These are phyloP conservation scores for Peromyscus maniculatus DNA, from an alignment of 2,113 vertebrate species.

Conservation along the genomic window DNA sequence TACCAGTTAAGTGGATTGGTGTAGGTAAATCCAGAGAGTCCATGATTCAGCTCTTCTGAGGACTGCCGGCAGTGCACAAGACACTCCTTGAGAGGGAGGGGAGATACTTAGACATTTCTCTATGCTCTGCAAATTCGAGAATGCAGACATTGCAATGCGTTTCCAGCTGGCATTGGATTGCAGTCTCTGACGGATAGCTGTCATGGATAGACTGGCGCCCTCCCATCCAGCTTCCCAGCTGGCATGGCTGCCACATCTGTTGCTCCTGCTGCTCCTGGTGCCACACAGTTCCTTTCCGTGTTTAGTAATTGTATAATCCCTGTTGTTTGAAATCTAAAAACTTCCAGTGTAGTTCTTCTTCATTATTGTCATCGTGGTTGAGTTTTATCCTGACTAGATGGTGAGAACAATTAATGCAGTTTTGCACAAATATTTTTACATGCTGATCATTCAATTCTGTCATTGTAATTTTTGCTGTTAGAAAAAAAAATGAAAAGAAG, in stretches of 20 bases:
- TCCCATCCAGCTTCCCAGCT: slow-evolving; percentile 63
- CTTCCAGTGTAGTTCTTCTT: slow-evolving; percentile 84
- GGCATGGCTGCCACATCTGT: slow-evolving; percentile 71
- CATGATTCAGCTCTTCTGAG: slow-evolving; percentile 98
- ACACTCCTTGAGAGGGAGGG: slow-evolving; percentile 77
- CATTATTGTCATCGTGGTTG: slow-evolving; percentile 81
- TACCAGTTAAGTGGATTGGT: slow-evolving; percentile 99
- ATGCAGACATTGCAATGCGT: slow-evolving; percentile 83
- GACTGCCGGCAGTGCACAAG: slow-evolving; percentile 84
- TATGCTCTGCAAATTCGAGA: slow-evolving; percentile 84
- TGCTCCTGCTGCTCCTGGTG: slow-evolving; percentile 85
- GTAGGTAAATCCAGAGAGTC: slow-evolving; percentile 98
- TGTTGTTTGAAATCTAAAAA: slow-evolving; percentile 80
- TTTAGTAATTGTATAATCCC: slow-evolving; percentile 76
- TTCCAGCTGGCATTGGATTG: slow-evolving; percentile 73
- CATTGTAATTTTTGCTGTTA: slow-evolving; percentile 85
- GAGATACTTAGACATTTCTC: slow-evolving; percentile 82
- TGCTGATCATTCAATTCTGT: slow-evolving; percentile 87
- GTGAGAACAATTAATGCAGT: slow-evolving; percentile 88
- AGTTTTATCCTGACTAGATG: slow-evolving; percentile 85
- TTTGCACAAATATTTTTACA: slow-evolving; percentile 91
- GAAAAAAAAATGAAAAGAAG: slow-evolving; percentile 77
- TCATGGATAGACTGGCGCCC: slow-evolving; percentile 75
- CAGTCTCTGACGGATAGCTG: slow-evolving; percentile 68
- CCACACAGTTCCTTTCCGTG: slow-evolving; percentile 81